Evolutionary conservation across 2,113 vertebrate species (phyloP).

Genomic region (Phaethon lepturus): DNA sequence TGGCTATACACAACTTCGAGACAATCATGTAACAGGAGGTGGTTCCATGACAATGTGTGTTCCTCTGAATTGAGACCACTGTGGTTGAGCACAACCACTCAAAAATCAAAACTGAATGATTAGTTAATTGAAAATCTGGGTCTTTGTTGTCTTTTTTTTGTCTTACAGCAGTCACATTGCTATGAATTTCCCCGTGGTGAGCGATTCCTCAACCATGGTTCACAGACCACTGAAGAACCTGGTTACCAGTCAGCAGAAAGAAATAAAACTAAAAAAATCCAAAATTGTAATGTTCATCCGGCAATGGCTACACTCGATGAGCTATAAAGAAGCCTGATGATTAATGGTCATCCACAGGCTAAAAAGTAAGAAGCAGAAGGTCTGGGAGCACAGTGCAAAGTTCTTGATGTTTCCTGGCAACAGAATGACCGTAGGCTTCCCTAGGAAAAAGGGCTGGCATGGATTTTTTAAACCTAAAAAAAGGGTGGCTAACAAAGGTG

Average conservation of each 20-base stretch:
- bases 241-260: not conserved
- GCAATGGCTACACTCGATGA: not conserved
- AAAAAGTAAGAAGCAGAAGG: not conserved
- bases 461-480: not conserved
- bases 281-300: rapidly evolving
- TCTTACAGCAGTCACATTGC: not conserved
- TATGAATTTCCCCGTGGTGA: not conserved
- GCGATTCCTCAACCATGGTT: not conserved
- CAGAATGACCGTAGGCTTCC: not conserved
- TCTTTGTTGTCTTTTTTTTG: not conserved
- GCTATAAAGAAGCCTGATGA: not conserved
- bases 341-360: not conserved
- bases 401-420: not conserved
- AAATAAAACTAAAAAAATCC: not conserved
- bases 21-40: not conserved
- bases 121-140: not conserved
- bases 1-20: not conserved
- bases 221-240: not conserved
- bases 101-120: no score
- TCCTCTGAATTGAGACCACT: not conserved
- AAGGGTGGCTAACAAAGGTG: not conserved
- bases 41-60: not conserved
- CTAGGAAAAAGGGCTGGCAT: not conserved
- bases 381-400: not conserved
- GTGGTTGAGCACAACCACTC: not conserved